These are phyloP conservation scores for Eupithecia abbreviata DNA, from an alignment of 2,888 invertebrate genomes.

Conservation along the genomic window DNA sequence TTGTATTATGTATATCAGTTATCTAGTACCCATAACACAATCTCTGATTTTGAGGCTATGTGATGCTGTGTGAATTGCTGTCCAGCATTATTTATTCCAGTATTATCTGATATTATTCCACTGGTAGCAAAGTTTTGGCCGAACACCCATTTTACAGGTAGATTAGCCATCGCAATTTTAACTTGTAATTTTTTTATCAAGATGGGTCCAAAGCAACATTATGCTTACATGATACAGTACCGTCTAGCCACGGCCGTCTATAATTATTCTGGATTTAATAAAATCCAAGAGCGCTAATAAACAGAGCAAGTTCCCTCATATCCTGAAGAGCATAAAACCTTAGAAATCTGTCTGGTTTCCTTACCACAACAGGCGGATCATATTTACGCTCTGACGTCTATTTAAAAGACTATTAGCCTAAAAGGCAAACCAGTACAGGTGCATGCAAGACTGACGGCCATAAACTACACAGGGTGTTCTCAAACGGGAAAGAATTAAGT, in stretches of 20 bases:
- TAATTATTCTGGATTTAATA: neutral
- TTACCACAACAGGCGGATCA: neutral
- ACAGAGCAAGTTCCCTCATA: neutral
- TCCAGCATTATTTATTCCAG: too few species aligned
- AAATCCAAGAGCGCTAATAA: neutral
- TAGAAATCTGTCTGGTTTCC: neutral
- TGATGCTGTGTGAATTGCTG: too few species aligned
- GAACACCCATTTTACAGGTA: neutral
- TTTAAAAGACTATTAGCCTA: constrained; percentile 46
- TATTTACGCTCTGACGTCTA: constrained; percentile 11
- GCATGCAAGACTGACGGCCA: constrained; percentile 69
- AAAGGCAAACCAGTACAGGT: constrained; percentile 56
- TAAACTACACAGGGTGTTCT: constrained; percentile 66
- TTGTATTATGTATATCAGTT: too few species aligned
- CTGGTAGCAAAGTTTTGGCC: too few species aligned
- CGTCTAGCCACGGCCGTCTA: neutral
- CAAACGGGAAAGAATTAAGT: constrained; percentile 80
- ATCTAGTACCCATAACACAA: too few species aligned
- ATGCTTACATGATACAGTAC: neutral
- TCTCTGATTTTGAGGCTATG: too few species aligned
- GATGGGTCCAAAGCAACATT: too few species aligned
- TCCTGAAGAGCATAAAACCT: neutral
- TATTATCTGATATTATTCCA: too few species aligned
- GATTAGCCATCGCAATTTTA: neutral
- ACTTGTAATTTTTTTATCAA: neutral